A percentile compares a stretch with the other conserved stretches of the same genome.
Evolutionary conservation across 1,140 invertebrate genomes (phyloP).

Genomic region (Uloborus diversus): DNA sequence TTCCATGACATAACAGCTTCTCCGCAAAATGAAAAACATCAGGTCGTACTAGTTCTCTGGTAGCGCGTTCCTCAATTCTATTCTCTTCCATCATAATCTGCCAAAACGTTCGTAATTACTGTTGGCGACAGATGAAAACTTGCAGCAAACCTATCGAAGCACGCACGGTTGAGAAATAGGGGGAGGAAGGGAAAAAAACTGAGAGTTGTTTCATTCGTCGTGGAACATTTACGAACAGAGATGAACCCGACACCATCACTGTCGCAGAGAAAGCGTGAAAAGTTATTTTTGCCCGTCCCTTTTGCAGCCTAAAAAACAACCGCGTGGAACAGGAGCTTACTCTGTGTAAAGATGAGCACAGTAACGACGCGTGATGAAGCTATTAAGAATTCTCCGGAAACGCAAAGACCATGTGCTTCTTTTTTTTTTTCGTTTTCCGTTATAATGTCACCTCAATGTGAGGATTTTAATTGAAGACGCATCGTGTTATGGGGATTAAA

Average conservation of each 20-base stretch:
- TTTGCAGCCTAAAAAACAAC: constrained; percentile 22
- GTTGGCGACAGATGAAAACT: no score
- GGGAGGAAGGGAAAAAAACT: background rate
- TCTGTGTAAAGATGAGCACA: constrained; percentile 30
- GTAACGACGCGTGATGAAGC: constrained; percentile 51
- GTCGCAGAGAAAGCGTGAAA: constrained; percentile 43
- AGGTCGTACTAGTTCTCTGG: no score
- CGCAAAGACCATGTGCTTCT: no score
- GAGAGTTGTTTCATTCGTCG: constrained; percentile 37
- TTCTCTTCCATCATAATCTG: no score
- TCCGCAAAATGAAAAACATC: no score
- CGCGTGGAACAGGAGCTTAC: background rate
- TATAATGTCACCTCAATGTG: constrained; percentile 42
- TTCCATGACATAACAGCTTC: no score
- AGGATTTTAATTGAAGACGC: constrained; percentile 49
- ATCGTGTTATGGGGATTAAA: constrained; percentile 38
- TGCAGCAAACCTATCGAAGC: no score
- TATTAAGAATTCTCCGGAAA: constrained; percentile 38
- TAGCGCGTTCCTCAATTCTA: no score
- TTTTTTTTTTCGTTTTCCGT: constrained; percentile 8
- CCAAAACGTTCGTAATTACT: no score
- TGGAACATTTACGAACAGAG: constrained; percentile 48
- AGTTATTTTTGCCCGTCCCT: constrained; percentile 47
- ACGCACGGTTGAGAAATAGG: background rate
- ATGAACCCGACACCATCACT: constrained; percentile 15